Percentiles rank a stretch among this genome's conserved stretches.
These are phyloP conservation scores for Acanthiza pusilla DNA, from an alignment of 2,797 vertebrate genomes.

Conservation along the genomic window DNA sequence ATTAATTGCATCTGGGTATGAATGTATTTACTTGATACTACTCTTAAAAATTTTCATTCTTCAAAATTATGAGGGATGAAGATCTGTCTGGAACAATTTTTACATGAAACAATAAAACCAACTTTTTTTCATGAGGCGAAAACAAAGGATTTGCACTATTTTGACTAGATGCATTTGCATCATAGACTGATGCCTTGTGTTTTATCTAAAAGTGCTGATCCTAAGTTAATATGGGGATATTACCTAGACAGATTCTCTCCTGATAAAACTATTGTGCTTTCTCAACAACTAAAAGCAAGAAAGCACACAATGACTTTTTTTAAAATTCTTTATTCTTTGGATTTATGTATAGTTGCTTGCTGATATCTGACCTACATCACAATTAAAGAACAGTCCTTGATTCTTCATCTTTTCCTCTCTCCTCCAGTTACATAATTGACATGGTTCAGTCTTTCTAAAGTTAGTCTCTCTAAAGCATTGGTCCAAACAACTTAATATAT, in stretches of 20 bases:
- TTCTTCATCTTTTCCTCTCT: neutral
- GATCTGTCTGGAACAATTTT: constrained; percentile 35
- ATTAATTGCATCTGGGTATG: neutral
- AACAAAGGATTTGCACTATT: constrained; percentile 60
- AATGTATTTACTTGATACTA: constrained; percentile 9
- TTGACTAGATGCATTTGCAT: constrained; percentile 47
- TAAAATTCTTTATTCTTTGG: neutral
- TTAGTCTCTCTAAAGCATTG: neutral
- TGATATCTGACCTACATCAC: neutral
- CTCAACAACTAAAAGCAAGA: neutral
- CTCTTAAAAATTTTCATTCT: constrained; percentile 4
- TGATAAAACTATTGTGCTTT: neutral
- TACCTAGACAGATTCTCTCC: constrained; percentile 5
- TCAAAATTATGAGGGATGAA: constrained; percentile 19
- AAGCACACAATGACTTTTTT: neutral
- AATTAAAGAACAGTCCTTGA: neutral
- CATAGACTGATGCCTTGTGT: neutral
- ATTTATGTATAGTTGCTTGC: neutral
- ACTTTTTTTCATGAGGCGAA: neutral
- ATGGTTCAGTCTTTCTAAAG: neutral
- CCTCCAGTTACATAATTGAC: neutral
- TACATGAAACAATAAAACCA: neutral
- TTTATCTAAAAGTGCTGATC: constrained; percentile 6
- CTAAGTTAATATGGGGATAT: constrained; percentile 24
- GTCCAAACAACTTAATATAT: neutral